A percentile compares a stretch with the other conserved stretches of the same genome.
Evolutionary conservation across 1,140 invertebrate species (phyloP).

Genomic region (Leptinotarsa undecemlineata): DNA sequence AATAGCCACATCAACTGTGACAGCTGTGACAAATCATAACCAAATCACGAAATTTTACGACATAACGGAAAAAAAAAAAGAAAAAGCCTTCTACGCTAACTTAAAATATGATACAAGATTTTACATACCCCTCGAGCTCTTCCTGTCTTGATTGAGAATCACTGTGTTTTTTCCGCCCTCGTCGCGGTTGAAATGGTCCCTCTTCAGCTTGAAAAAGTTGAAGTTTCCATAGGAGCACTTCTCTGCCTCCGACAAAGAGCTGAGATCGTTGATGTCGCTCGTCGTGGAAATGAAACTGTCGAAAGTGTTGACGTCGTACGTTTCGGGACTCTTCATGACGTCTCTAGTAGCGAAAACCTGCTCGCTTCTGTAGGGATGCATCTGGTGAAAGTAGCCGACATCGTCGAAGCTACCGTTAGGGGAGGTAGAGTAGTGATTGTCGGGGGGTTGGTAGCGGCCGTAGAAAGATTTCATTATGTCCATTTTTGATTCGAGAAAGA

Average conservation of each 20-base stretch:
- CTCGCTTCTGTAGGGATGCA: conserved; percentile 5
- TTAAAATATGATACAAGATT: too few species aligned
- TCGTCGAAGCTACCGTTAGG: not conserved
- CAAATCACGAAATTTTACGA: too few species aligned
- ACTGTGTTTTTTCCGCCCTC: conserved; percentile 9
- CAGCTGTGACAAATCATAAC: not conserved
- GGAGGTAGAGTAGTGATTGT: conserved; percentile 17
- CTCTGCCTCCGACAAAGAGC: conserved; percentile 30
- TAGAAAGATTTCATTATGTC: conserved; percentile 44
- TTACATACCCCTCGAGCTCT: conserved; percentile 19
- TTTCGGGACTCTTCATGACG: conserved; percentile 15
- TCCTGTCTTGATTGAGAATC: conserved; percentile 25
- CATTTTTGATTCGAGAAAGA: conserved; percentile 19
- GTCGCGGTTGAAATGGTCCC: conserved; percentile 14
- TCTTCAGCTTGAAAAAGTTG: conserved; percentile 29
- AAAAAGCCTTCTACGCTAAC: too few species aligned
- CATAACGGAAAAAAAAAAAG: too few species aligned
- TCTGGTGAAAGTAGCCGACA: conserved; percentile 7
- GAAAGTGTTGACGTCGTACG: conserved; percentile 28
- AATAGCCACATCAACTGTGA: not conserved
- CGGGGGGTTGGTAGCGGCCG: conserved; percentile 23
- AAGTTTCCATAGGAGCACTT: conserved; percentile 30
- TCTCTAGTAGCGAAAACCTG: conserved; percentile 4
- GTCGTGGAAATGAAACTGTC: conserved; percentile 24
- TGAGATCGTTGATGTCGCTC: conserved; percentile 19